Evolutionary conservation across 1,140 invertebrate genomes (phyloP), one percentile per base, ranked within the genome.

Genomic region (Aphidius gifuensis): DNA sequence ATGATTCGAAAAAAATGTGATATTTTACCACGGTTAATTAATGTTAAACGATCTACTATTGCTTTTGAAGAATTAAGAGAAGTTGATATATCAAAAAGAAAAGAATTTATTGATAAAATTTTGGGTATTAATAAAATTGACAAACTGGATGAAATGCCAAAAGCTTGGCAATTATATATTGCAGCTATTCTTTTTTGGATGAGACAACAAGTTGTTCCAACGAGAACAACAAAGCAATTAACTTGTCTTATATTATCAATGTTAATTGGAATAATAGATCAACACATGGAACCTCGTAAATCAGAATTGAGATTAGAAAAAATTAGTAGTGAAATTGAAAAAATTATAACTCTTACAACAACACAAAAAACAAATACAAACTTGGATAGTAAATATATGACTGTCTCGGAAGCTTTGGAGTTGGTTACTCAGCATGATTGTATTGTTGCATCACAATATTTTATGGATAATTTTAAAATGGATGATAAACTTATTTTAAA

Each of bases 111-210:
- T 65, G 74, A 78, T 62, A 69, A 71, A 62, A 79, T 82, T 48
- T 83, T 81, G 53, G 75, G 71, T 67, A 71, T 82, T 60, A 74
- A 65, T 59, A 57, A 65, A 42, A 75, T 58, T 65, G 79, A 61
- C 51, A 55, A 75, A 62, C 60, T 87, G 58, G 63, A 83, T 4
- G 54, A 75, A 11, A 71, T 92, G 50, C 85, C 88, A 8, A 43
- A 72, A 39, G 80, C 85, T 62, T 85, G 89, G 75, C 82, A 85
- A 69, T 68, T 93, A 7, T 86, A 86, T 64, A 77, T 89, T 54
- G 74, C 85, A 46, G 77, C 83, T 11, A 75, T 90, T 2, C 78
- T 88, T 7, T 92, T 86, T 79, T 92, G 90, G 89, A 74, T 83
- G 48, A 79, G 74, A 71, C 83, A 84, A 73, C 78, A 78, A 51